Evolutionary conservation across 2,797 vertebrate genomes (phyloP), one percentile per base, ranked within the genome.

Genomic region (Onychomys arenicola): DNA sequence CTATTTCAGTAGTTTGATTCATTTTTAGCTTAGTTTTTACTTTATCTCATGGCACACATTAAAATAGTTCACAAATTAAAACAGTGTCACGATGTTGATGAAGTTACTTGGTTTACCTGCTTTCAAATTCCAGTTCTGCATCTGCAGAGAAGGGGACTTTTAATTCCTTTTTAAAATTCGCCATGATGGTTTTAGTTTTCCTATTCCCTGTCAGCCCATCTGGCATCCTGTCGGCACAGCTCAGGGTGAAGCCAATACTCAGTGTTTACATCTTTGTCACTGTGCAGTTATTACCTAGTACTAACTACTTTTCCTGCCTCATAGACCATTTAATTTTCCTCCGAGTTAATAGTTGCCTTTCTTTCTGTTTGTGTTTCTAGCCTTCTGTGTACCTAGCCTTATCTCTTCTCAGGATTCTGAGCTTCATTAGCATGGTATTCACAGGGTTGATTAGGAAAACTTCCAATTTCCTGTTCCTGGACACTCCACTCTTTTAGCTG

Each of bases 291-390:
- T 29, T 89, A 10, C 76, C 73, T 5, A 71, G 0, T 59, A 27
- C 57, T 76, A 37, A 61, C 84, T 71, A 76, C 14, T 13, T 93
- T 76, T 94, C 11, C 29, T 95, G 95, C 55, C 43, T 86, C 29
- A 9, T 49, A 81, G 76, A 57, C 32, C 2, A 52, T 88, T 95
- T 61, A 73, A 19, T 88, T 97, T 93, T 93, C 63, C 37, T 85
- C 81, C 13, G 25, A 63, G 69, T 83, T 94, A 67, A 80, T 82
- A 73, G 63, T 83, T 73, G 73, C 43, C 37, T 89, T 85, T 46
- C 32, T 82, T 94, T 80, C n/a, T 49, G 37, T 83, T 90, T 92
- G 21, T 65, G 25, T 73, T 89, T 43, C 71, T 90, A 16, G 6
- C 71, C 90, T 90, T 91, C 86, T 55, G 7, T 19, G 7, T 88